phyloP scores from a whole-genome alignment of 2,888 invertebrate species.

The Blastobasis adustella region DNA sequence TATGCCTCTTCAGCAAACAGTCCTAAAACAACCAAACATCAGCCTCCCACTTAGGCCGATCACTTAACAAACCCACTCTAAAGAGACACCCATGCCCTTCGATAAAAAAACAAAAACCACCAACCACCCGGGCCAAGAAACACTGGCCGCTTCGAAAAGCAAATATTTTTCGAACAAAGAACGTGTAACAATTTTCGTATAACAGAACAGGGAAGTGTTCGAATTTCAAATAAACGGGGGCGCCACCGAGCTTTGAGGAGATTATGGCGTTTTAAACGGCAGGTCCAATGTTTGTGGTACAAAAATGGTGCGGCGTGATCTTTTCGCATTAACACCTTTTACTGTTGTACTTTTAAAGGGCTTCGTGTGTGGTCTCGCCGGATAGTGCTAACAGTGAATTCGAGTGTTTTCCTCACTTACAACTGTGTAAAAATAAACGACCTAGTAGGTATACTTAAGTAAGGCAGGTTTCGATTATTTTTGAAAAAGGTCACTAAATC shows the following conservation, averaged over 20 bases:
- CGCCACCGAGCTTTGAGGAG: constrained; percentile 53
- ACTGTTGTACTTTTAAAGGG: constrained; percentile 56
- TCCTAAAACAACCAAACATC: constrained; percentile 69
- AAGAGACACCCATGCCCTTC: constrained; percentile 29
- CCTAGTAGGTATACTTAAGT: neutral
- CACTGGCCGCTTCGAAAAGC: constrained; percentile 45
- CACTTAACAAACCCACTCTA: constrained; percentile 56
- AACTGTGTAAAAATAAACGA: too few species aligned
- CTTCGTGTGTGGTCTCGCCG: constrained; percentile 59
- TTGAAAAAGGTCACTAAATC: constrained; percentile 3
- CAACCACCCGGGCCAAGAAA: constrained; percentile 29
- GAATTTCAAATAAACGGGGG: constrained; percentile 45
- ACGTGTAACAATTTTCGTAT: constrained; percentile 59
- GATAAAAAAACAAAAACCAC: constrained; percentile 18
- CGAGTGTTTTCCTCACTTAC: neutral
- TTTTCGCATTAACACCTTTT: constrained; percentile 71
- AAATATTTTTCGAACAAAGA: constrained; percentile 56
- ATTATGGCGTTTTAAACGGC: constrained; percentile 60
- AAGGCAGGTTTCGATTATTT: constrained; percentile 3
- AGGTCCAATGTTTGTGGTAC: constrained; percentile 53
- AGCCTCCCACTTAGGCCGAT: constrained; percentile 63
- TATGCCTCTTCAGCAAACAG: constrained; percentile 57
- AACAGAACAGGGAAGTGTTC: constrained; percentile 19
- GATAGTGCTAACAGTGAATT: constrained; percentile 4
- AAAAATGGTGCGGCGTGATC: constrained; percentile 60